phyloP scores from a whole-genome alignment of 2,888 invertebrate species.

The Cephonodes hylas region DNA sequence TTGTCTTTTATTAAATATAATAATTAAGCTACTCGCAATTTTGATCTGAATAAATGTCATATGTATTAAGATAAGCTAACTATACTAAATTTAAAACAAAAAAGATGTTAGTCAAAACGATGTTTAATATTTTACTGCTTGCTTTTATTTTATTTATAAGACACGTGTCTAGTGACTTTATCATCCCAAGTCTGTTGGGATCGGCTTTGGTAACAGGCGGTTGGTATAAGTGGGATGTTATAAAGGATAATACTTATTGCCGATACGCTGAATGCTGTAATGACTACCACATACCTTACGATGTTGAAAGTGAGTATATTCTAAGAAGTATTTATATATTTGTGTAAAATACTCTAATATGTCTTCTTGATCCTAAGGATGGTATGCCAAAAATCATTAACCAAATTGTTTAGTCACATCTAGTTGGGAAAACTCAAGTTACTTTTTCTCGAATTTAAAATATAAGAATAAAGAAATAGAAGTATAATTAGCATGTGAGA shows the following conservation, averaged over 20 bases:
- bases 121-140: not conserved
- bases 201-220: constrained; percentile 49
- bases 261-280: constrained; percentile 82
- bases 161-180: constrained; percentile 42
- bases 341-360: not conserved
- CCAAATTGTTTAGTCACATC: not conserved
- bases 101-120: not conserved
- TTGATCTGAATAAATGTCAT: not conserved
- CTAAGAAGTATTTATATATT: not conserved
- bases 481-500: too few species aligned
- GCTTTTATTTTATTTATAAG: constrained; percentile 9
- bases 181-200: constrained; percentile 49
- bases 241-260: constrained; percentile 74
- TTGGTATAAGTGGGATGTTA: constrained; percentile 61
- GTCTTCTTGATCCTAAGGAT: not conserved
- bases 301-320: constrained; percentile 69
- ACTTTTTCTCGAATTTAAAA: too few species aligned
- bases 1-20: not conserved
- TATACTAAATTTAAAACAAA: not conserved
- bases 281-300: constrained; percentile 74
- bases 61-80: not conserved
- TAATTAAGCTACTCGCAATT: not conserved
- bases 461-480: too few species aligned
- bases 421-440: too few species aligned
- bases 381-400: not conserved